These are phyloP conservation scores for Scelioninae gen. 1 DNA, from an alignment of 2,888 invertebrate genomes.

Conservation along the genomic window DNA sequence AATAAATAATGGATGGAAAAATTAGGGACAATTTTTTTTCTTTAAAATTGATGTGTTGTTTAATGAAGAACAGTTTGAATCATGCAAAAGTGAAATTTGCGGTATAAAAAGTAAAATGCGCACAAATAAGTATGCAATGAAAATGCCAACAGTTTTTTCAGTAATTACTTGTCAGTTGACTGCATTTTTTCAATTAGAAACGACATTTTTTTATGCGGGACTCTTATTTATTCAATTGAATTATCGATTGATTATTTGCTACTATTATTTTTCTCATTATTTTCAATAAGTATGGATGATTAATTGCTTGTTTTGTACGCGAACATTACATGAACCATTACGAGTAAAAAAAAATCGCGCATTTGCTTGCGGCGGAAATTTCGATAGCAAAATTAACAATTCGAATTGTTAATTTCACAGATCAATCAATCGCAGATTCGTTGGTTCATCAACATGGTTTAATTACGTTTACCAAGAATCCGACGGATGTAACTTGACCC, in stretches of 20 bases:
- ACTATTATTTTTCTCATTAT: too few relatives aligned
- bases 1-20: too few relatives aligned
- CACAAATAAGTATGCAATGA: too few relatives aligned
- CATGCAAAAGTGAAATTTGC: too few relatives aligned
- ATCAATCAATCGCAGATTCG: conserved; percentile 23
- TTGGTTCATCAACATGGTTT: conserved; percentile 4
- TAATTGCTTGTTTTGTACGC: neutral
- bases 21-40: neutral
- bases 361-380: conserved; percentile 12
- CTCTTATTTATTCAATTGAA: too few relatives aligned
- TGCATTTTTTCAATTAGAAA: neutral
- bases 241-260: too few relatives aligned
- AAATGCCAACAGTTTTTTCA: too few relatives aligned
- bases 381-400: conserved; percentile 14
- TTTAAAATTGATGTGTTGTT: neutral
- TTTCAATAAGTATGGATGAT: too few relatives aligned
- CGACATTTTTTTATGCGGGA: too few relatives aligned
- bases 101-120: too few relatives aligned
- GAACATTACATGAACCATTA: neutral
- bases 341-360: neutral
- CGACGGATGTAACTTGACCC: conserved; percentile 26
- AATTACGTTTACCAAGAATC: conserved; percentile 37
- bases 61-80: too few relatives aligned
- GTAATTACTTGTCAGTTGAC: too few relatives aligned
- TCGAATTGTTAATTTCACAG: conserved; percentile 25